Evolutionary conservation across 1,140 invertebrate genomes (phyloP).

Genomic region (Laodelphax striatellus): DNA sequence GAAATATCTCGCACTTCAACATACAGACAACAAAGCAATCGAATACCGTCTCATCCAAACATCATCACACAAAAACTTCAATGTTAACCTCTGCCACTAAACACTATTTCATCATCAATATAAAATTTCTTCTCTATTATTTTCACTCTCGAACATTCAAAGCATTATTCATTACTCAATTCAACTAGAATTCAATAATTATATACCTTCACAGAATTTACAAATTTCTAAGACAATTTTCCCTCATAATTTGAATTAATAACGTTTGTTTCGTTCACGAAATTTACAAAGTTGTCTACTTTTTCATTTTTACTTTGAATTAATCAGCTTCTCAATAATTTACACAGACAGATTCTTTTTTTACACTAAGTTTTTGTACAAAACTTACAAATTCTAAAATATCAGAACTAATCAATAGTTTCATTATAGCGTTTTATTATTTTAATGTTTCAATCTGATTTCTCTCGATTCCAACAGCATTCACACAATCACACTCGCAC

Average conservation of each 20-base stretch:
- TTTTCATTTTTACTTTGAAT: background rate
- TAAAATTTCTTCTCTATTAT: slow-evolving; percentile 13
- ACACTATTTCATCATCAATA: slow-evolving; percentile 5
- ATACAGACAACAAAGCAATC: no score
- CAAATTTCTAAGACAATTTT: slow-evolving; percentile 2
- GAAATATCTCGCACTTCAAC: no score
- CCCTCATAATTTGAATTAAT: no score
- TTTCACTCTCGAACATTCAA: slow-evolving; percentile 13
- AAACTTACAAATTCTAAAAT: slow-evolving; percentile 14
- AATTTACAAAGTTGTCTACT: background rate
- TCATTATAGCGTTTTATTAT: slow-evolving; percentile 1
- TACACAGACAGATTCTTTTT: background rate
- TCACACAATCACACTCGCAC: no score
- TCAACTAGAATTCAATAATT: slow-evolving; percentile 1
- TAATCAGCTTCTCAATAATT: background rate
- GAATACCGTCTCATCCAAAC: no score
- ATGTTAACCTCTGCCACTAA: no score
- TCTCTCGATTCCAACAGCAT: no score
- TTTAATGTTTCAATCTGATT: no score
- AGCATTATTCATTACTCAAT: slow-evolving; percentile 5
- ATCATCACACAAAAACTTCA: no score
- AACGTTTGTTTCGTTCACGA: background rate
- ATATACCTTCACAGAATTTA: slow-evolving; percentile 7
- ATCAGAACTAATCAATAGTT: slow-evolving; percentile 7
- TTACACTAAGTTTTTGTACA: slow-evolving; percentile 8